Base-by-base conservation (phyloP, 2,888 invertebrate species). In the Gisinianus flammeolus region DNA sequence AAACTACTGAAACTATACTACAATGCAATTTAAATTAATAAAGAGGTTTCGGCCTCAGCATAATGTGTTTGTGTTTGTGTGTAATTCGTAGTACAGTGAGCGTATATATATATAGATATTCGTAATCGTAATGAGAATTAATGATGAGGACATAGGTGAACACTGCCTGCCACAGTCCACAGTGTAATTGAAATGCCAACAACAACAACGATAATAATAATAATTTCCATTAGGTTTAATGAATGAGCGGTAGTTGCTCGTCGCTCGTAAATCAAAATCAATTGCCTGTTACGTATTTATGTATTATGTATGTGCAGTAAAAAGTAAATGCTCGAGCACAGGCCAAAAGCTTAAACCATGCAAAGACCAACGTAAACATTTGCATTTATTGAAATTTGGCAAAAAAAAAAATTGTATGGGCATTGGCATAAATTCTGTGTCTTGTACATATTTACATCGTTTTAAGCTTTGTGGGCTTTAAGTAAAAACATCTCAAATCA, bases 181-280 rank as follows among this genome's bases (percentile, higher is more conserved):
- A 44, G 19, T 12, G 19, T 22, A 58, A 24, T 58, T 58, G 58
- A 24, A 58, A 24, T 24, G 22, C 24, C 26, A 26, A 12, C 10
- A 22, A 62, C 62, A 62, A 6, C 2, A 5, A 16, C 10, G 28
- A 62, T 22, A 58, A 58, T 58, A 58, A 62, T 24, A n/a, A 58
- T n/a, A n/a, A 24, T 62, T 62, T 62, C 28, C 62, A 62, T 62
- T 62, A 62, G 22, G 12, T 62, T 24, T 62, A 62, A 62, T 62
- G 62, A 62, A 24, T 28, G 28, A 62, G 62, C 62, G 62, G 62
- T 16, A 28, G 62, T 26, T 8, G 24, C 26, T 0, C 10, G 62
- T 28, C 1, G 26, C 28, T 16, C 28, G 28, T 62, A 62, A 62
- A 62, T 62, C 62, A 62, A 62, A 62, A 26, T 58, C 58, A 58